Conservation (phyloP, 1,140 invertebrate genomes). For the Caligus rogercresseyi region DNA sequence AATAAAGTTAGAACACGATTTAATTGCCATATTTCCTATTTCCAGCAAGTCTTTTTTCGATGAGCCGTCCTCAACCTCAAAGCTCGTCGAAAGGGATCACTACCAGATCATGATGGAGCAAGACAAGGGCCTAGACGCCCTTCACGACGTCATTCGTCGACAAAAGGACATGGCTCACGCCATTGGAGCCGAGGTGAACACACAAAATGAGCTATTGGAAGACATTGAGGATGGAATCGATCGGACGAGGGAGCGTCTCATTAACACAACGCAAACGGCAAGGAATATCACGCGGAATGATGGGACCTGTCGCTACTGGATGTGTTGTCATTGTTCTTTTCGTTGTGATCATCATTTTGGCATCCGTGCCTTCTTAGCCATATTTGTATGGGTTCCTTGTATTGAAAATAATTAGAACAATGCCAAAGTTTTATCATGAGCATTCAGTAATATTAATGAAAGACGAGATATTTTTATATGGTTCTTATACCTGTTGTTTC, state of each 20-base stretch:
- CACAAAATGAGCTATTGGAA: constrained; percentile 63
- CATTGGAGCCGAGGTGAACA: constrained; percentile 53
- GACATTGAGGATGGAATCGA: constrained; percentile 56
- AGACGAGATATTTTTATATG: no score
- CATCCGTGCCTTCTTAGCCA: background rate
- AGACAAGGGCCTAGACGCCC: constrained; percentile 51
- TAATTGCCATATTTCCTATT: no score
- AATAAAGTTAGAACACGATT: no score
- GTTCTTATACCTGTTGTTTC: no score
- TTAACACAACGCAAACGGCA: constrained; percentile 45
- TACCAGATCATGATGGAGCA: constrained; percentile 39
- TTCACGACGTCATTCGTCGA: constrained; percentile 51
- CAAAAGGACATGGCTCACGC: constrained; percentile 56
- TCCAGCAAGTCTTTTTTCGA: no score
- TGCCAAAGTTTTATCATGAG: no score
- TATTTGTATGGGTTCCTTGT: no score
- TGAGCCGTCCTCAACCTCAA: background rate
- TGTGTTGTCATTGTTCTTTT: constrained; percentile 31
- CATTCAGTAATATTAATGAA: no score
- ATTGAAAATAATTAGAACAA: no score
- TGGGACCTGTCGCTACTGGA: constrained; percentile 42
- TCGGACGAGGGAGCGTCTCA: constrained; percentile 43
- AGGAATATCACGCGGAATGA: constrained; percentile 45
- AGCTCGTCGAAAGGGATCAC: background rate
- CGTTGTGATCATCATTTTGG: constrained; percentile 26